phyloP scores from a whole-genome alignment of 64 coral and sea anemone genomes.

The Montipora capricornis region DNA sequence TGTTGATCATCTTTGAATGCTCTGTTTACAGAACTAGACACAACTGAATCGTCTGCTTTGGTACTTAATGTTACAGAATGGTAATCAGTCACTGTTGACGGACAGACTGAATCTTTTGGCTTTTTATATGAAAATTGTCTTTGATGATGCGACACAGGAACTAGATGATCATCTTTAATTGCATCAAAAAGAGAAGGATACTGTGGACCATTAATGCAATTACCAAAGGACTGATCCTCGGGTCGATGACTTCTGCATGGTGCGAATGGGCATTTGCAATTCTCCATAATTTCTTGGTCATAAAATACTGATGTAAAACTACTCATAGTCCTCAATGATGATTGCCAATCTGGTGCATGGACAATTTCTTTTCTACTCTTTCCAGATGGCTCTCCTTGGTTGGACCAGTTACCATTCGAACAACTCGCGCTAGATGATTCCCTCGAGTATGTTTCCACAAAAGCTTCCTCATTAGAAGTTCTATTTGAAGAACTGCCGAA shows the following conservation, averaged over 20 bases:
- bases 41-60: not conserved
- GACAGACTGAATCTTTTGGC: not conserved
- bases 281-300: not conserved
- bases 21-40: not conserved
- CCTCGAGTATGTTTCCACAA: too few species aligned
- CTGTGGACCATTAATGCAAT: not conserved
- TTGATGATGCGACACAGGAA: not conserved
- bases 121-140: not conserved
- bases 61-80: not conserved
- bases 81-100: not conserved
- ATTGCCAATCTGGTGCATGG: not conserved
- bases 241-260: not conserved
- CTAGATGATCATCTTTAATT: not conserved
- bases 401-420: not conserved
- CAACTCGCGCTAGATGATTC: not conserved
- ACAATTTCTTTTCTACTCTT: not conserved
- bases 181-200: not conserved
- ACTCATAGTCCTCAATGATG: not conserved
- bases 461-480: not conserved
- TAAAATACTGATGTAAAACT: not conserved
- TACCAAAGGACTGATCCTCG: not conserved
- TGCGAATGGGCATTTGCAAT: not conserved
- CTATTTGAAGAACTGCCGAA: not conserved
- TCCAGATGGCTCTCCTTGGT: not conserved
- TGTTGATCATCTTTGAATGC: not conserved